These are phyloP conservation scores for Coecobrya sp. DNA, from an alignment of 2,888 invertebrate species.

Conservation along the genomic window DNA sequence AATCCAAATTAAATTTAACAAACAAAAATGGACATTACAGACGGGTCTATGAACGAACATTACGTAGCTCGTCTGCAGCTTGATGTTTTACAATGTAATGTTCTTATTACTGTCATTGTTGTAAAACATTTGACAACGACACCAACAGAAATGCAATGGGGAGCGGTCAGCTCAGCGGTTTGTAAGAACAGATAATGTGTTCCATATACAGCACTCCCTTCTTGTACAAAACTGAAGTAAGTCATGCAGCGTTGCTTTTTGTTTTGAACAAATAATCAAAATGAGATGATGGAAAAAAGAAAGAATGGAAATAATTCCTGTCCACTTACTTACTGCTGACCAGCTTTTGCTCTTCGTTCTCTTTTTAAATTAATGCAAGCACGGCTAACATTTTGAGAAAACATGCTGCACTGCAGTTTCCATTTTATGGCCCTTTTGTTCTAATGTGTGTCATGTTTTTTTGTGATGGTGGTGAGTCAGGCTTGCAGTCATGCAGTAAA, in stretches of 20 bases:
- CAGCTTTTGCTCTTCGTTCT: neutral
- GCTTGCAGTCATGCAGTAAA: neutral
- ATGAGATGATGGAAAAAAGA: neutral
- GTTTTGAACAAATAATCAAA: neutral
- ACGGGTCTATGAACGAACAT: too few relatives aligned
- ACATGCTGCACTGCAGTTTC: neutral
- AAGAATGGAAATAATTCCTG: neutral
- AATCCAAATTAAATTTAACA: constrained; percentile 60
- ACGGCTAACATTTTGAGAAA: neutral
- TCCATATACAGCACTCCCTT: neutral
- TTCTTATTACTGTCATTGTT: constrained; percentile 26
- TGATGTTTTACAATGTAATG: neutral
- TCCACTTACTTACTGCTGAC: too few relatives aligned
- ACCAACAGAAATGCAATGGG: constrained; percentile 43
- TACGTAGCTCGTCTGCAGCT: neutral
- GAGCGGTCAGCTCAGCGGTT: neutral
- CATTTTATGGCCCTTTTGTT: constrained; percentile 63
- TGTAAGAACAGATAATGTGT: too few relatives aligned
- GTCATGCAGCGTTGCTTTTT: neutral
- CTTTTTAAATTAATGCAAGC: neutral
- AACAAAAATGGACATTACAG: neutral
- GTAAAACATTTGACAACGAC: constrained; percentile 43
- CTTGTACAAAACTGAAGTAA: neutral
- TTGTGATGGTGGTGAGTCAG: neutral
- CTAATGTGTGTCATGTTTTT: constrained; percentile 46